phyloP scores from a whole-genome alignment of 2,888 invertebrate species.

The Crepidodera aurea region DNA sequence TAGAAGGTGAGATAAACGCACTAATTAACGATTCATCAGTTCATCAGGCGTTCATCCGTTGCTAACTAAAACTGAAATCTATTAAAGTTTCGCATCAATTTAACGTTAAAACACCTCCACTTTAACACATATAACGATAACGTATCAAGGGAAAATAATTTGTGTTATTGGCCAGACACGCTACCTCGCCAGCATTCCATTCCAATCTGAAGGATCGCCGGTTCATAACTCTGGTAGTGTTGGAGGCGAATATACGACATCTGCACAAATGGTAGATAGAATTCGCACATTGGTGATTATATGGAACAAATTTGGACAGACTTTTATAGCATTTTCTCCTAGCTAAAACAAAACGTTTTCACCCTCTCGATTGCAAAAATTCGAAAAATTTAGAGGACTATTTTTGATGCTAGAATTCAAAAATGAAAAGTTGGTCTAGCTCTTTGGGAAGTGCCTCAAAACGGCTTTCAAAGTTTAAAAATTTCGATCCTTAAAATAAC shows the following conservation, averaged over 20 bases:
- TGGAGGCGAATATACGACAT: background rate
- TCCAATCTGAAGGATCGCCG: constrained; percentile 2
- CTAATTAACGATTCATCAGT: background rate
- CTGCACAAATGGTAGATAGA: background rate
- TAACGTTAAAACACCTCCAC: constrained; percentile 9
- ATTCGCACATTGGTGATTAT: too few species aligned
- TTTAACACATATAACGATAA: constrained; percentile 20
- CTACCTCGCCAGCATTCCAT: constrained; percentile 20
- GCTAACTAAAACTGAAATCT: constrained; percentile 22
- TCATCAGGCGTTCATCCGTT: background rate
- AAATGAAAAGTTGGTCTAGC: too few species aligned
- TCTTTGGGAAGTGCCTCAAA: too few species aligned
- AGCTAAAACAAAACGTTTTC: too few species aligned
- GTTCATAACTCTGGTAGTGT: background rate
- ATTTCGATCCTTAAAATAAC: too few species aligned
- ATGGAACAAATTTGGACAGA: too few species aligned
- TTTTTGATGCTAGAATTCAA: too few species aligned
- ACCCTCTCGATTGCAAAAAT: too few species aligned
- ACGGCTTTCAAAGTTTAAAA: too few species aligned
- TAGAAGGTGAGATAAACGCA: background rate
- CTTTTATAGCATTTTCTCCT: too few species aligned
- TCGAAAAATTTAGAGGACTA: too few species aligned
- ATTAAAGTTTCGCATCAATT: constrained; percentile 6
- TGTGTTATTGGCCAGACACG: constrained; percentile 12
- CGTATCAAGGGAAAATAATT: constrained; percentile 19